Evolutionary conservation across 2,797 vertebrate genomes (phyloP).

Genomic region (Xenops minutus): DNA sequence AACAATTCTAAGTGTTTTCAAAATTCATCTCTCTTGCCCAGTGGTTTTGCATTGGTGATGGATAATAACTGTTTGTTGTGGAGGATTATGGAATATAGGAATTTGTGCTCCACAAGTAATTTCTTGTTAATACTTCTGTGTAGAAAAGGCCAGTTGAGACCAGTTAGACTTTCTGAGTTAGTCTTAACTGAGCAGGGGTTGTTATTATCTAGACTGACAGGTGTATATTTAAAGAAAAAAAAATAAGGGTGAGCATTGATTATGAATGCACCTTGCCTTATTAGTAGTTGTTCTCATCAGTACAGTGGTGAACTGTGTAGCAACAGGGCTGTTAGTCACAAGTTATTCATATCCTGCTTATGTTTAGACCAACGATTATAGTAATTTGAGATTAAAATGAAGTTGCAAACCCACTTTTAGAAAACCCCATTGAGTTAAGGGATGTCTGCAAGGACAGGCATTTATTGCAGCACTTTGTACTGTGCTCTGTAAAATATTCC

Average conservation of each 20-base stretch:
- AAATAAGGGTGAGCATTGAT: background rate
- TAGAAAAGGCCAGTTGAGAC: background rate
- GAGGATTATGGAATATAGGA: background rate
- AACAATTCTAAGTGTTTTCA: background rate
- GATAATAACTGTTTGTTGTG: background rate
- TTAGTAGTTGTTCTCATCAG: background rate
- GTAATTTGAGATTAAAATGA: background rate
- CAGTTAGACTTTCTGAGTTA: background rate
- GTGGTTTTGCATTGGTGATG: background rate
- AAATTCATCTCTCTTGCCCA: background rate
- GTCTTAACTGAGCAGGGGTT: background rate
- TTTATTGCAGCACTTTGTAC: background rate
- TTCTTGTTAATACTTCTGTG: background rate
- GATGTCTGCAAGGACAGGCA: background rate
- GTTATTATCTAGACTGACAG: background rate
- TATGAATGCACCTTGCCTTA: background rate
- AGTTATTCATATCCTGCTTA: background rate
- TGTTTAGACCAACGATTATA: background rate
- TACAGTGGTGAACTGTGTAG: background rate
- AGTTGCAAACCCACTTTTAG: background rate
- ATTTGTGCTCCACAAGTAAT: background rate
- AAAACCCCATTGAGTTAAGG: background rate
- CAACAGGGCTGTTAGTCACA: background rate
- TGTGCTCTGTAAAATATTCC: background rate
- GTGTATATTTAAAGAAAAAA: background rate